Conservation (phyloP, 1,140 invertebrate genomes). For the Drosophila sproati region DNA sequence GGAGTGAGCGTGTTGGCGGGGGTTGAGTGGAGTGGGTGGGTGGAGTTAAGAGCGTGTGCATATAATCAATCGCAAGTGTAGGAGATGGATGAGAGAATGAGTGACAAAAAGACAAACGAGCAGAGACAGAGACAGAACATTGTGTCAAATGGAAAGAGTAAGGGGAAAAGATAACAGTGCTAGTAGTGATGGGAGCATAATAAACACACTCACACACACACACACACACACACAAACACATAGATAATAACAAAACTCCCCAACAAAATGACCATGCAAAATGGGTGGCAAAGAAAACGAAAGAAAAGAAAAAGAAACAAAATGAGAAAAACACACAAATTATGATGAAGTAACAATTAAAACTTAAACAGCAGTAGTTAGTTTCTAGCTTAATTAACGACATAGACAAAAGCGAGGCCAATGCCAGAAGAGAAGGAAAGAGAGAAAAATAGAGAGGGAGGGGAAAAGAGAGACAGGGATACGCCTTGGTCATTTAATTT, state of each 20-base stretch:
- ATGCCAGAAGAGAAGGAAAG: conserved; percentile 14
- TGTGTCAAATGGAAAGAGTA: background rate
- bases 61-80: conserved; percentile 63
- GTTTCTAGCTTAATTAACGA: conserved; percentile 72
- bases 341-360: conserved; percentile 71
- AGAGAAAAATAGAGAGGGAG: conserved; percentile 17
- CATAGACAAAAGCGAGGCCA: conserved; percentile 54
- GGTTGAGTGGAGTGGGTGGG: too few species aligned
- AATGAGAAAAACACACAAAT: conserved; percentile 35
- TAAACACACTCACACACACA: background rate
- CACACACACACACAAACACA: background rate
- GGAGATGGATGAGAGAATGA: conserved; percentile 36
- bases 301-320: conserved; percentile 4
- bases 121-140: conserved; percentile 1
- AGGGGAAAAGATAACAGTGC: background rate
- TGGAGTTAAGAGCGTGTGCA: conserved; percentile 68
- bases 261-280: conserved; percentile 17
- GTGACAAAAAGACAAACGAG: conserved; percentile 33
- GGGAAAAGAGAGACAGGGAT: background rate
- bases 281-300: background rate
- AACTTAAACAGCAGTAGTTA: conserved; percentile 73
- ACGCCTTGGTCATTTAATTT: conserved; percentile 23
- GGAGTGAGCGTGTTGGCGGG: too few species aligned
- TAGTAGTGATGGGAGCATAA: background rate
- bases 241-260: conserved; percentile 39